These are phyloP conservation scores for Sogatella furcifera DNA, from an alignment of 1,140 invertebrate genomes.

Conservation along the genomic window DNA sequence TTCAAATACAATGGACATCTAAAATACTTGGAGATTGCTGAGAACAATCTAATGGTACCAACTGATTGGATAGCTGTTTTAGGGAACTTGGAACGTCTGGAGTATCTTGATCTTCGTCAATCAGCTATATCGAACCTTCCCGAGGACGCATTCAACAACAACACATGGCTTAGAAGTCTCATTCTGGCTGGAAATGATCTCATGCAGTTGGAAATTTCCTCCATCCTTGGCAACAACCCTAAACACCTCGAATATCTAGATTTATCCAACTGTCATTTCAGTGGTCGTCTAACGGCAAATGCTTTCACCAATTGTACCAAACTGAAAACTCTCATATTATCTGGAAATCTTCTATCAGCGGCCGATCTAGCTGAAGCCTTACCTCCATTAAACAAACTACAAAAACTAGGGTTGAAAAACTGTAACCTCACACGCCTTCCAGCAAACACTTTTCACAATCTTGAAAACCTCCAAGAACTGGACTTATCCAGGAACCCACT, in stretches of 20 bases:
- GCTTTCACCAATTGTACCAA: conserved; percentile 56
- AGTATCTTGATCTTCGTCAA: conserved; percentile 50
- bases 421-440: conserved; percentile 50
- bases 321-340: conserved; percentile 49
- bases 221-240: conserved; percentile 50
- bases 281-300: conserved; percentile 50
- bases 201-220: conserved; percentile 47
- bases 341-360: conserved; percentile 54
- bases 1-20: conserved; percentile 46
- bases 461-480: conserved; percentile 41
- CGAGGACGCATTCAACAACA: conserved; percentile 51
- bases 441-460: conserved; percentile 47
- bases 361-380: conserved; percentile 53
- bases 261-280: conserved; percentile 55
- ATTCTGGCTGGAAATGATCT: conserved; percentile 54
- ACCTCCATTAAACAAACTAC: conserved; percentile 47
- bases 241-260: conserved; percentile 54
- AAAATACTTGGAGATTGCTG: conserved; percentile 49
- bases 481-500: conserved; percentile 30
- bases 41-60: conserved; percentile 41
- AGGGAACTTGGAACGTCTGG: conserved; percentile 43
- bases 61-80: conserved; percentile 49
- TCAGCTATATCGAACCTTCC: conserved; percentile 48
- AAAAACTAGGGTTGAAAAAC: conserved; percentile 53
- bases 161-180: conserved; percentile 49